phyloP scores from a whole-genome alignment of 53 echinoderm and acorn worm genomes.

The Holothuria leucospilota region DNA sequence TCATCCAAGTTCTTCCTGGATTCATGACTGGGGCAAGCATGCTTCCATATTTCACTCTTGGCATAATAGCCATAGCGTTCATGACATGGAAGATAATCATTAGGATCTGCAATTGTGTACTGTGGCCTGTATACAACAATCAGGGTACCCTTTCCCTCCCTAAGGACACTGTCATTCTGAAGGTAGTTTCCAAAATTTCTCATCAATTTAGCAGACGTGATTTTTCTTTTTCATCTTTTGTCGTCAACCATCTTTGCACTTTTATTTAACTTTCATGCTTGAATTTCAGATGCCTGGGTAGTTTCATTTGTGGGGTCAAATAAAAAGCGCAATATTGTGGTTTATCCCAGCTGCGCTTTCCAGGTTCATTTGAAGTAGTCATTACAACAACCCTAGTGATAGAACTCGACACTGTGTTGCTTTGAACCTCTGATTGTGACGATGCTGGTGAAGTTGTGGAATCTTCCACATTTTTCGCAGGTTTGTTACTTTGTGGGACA shows the following conservation, averaged over 20 bases:
- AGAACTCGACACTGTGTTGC: not conserved
- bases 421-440: too few relatives aligned
- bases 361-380: constrained; percentile 47
- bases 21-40: constrained; percentile 51
- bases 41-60: constrained; percentile 77
- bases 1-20: constrained; percentile 13
- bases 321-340: constrained; percentile 76
- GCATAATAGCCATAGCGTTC: constrained; percentile 66
- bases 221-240: constrained; percentile 55
- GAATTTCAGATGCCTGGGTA: constrained; percentile 65
- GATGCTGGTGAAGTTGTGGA: too few relatives aligned
- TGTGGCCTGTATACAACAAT: constrained; percentile 62
- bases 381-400: not conserved
- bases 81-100: constrained; percentile 69
- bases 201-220: constrained; percentile 33
- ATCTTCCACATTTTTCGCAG: not conserved
- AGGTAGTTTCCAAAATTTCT: constrained; percentile 69
- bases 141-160: constrained; percentile 63
- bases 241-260: constrained; percentile 55
- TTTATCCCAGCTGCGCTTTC: constrained; percentile 72
- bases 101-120: constrained; percentile 36
- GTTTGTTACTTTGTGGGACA: not conserved
- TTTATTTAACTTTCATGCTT: constrained; percentile 49
- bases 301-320: constrained; percentile 47
- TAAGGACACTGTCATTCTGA: constrained; percentile 62